These are phyloP conservation scores for Pseudomyrmex sp. DNA, from an alignment of 1,140 invertebrate species.

Conservation along the genomic window DNA sequence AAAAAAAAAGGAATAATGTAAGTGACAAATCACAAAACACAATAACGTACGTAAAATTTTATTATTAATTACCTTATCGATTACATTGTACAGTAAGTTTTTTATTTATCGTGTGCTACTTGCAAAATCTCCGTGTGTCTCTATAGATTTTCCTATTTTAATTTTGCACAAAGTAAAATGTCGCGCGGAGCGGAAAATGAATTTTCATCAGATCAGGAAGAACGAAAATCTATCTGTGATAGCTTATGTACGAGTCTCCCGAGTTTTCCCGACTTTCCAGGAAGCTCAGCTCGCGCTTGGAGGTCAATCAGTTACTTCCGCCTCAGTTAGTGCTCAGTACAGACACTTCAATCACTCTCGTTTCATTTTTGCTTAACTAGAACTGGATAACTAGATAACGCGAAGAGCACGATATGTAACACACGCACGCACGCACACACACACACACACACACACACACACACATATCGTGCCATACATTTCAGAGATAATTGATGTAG, in stretches of 20 bases:
- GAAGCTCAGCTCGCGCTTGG: neutral
- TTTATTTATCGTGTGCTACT: no score
- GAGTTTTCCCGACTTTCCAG: neutral
- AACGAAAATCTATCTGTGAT: conserved; percentile 12
- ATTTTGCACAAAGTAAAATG: no score
- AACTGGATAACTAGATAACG: conserved; percentile 9
- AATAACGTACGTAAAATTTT: no score
- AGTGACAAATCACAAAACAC: no score
- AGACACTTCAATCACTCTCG: conserved; percentile 19
- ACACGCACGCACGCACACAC: no score
- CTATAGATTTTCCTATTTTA: no score
- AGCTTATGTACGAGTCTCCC: neutral
- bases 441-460: no score
- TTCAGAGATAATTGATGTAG: conserved; percentile 26
- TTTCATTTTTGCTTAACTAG: neutral
- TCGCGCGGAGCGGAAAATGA: neutral
- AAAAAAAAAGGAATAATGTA: no score
- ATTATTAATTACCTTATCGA: no score
- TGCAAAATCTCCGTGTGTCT: no score
- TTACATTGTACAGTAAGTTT: no score
- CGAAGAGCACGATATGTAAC: neutral
- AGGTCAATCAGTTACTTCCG: conserved; percentile 22
- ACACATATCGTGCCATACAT: no score
- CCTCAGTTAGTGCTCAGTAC: neutral
- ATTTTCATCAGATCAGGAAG: neutral